Conservation (phyloP, 2,113 vertebrate species). For the Gymnarchus niloticus region DNA sequence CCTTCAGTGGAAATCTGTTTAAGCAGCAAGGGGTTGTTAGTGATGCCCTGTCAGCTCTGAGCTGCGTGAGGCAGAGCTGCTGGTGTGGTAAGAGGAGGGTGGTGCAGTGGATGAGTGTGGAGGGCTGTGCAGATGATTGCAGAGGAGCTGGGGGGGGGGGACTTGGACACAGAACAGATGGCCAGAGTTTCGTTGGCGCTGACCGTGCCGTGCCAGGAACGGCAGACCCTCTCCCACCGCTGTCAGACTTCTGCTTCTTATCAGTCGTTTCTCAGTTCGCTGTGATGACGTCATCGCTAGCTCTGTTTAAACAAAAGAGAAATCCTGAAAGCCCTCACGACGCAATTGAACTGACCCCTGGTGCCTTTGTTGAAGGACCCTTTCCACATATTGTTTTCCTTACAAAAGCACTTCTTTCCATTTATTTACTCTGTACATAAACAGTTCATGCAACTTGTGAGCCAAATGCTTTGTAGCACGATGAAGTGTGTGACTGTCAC, state of each 20-base stretch:
- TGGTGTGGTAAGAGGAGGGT: background rate
- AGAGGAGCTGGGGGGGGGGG: background rate
- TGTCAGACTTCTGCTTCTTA: background rate
- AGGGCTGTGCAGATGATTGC: background rate
- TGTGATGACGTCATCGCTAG: background rate
- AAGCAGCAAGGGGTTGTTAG: background rate
- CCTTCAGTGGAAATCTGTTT: background rate
- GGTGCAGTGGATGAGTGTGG: background rate
- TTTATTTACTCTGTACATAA: too few species aligned
- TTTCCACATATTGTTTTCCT: too few species aligned
- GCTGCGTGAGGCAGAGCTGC: background rate
- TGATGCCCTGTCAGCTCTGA: background rate
- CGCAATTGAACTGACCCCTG: too few species aligned
- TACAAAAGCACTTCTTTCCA: too few species aligned
- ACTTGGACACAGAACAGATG: background rate
- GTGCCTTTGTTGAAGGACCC: too few species aligned
- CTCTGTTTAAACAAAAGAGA: background rate
- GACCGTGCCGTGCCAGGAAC: background rate
- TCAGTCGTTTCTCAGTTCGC: background rate
- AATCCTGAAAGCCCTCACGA: background rate
- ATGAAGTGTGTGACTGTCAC: background rate
- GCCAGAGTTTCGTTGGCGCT: background rate
- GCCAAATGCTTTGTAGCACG: too few species aligned
- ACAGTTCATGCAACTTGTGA: background rate
- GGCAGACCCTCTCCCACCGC: background rate